Base-by-base conservation (phyloP, 1,140 invertebrate species). In the Hestina assimilis region DNA sequence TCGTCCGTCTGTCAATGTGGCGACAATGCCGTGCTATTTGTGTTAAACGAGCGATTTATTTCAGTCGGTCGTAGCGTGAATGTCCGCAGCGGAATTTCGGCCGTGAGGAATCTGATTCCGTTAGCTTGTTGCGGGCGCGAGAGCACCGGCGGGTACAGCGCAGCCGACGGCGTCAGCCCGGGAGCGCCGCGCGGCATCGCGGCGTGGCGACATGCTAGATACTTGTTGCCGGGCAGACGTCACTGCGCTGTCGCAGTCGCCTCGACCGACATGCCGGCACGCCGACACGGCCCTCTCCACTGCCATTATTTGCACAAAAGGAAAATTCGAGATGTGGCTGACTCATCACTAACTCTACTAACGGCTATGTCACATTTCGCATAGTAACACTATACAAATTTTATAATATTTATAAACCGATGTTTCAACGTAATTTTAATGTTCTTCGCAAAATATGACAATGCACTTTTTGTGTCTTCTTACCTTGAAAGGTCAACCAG, bases 41-140 rank as follows among this genome's bases (percentile, higher is more conserved):
- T 75, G 83, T 87, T 83, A 82, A 82, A 84, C 69, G 75, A 83
- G 79, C 82, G 77, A 79, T 84, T 87, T 87, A 87, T 87, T 87
- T 87, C 79, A 87, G 83, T 85, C 79, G 67, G 77, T 76, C 73
- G 77, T 61, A 69, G 75, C 83, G 83, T 87, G 83, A 87, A 87
- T 64, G 83, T 77, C 83, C 83, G 77, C 83, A 59, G 66, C 63
- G 83, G 83, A 84, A 87, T 87, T 87, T 87, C 70, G 81, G 79
- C 71, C 77, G 75, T 68, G 72, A 84, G 78, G 79, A 76, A 80
- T 87, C 79, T 61, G 66, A 80, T 81, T 68, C 83, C 81, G 83
- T 84, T 87, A 87, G 76, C 67, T 74, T 74, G 75, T 69, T 69
- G 76, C 66, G 66, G 31, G 51, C 56, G 63, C 60, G 72, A 59